phyloP scores from a whole-genome alignment of 2,888 invertebrate genomes.

The Lysandra bellargus region DNA sequence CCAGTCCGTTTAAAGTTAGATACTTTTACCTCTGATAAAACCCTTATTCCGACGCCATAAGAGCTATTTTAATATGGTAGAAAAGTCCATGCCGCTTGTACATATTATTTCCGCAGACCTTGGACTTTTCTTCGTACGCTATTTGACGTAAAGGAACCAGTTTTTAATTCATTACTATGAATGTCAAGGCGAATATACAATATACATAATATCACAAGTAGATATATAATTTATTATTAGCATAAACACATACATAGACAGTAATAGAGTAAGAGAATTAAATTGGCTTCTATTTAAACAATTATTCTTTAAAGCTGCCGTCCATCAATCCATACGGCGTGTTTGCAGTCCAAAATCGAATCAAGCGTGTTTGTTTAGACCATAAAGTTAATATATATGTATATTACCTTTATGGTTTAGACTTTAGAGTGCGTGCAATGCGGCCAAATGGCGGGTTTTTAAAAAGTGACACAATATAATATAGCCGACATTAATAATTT shows the following conservation, averaged over 20 bases:
- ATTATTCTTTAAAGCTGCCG: too few relatives aligned
- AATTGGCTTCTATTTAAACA: too few relatives aligned
- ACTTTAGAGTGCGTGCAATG: too few relatives aligned
- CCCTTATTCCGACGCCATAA: background rate
- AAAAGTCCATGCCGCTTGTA: background rate
- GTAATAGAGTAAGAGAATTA: background rate
- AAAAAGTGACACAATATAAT: too few relatives aligned
- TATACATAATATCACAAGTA: background rate
- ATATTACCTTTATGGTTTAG: too few relatives aligned
- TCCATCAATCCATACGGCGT: too few relatives aligned
- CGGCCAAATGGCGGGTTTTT: too few relatives aligned
- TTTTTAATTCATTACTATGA: background rate
- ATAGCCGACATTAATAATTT: too few relatives aligned
- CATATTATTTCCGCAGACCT: background rate
- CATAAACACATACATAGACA: background rate
- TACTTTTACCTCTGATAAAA: background rate
- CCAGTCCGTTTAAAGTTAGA: background rate
- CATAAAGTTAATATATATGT: too few relatives aligned
- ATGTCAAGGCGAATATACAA: constrained; percentile 2
- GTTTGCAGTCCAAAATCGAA: too few relatives aligned
- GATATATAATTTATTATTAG: background rate
- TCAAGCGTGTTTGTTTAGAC: too few relatives aligned
- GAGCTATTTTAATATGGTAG: background rate
- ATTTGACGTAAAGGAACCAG: constrained; percentile 1
- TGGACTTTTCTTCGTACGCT: background rate